Evolutionary conservation across 2,888 invertebrate genomes (phyloP).

Genomic region (Allolobophora icterica): DNA sequence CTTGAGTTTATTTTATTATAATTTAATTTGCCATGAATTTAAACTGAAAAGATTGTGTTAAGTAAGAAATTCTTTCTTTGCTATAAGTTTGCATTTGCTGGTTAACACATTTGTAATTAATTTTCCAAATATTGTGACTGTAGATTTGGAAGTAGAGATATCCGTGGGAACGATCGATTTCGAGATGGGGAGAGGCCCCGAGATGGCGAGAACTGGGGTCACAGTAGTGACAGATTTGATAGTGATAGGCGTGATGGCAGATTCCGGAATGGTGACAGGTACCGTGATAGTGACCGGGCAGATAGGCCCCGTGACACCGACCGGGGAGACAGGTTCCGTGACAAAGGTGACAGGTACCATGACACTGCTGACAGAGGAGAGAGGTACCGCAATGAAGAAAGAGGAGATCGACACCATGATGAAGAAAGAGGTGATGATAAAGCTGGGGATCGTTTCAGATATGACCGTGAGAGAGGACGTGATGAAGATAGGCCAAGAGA

Average conservation of each 20-base stretch:
- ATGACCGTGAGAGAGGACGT: constrained; percentile 27
- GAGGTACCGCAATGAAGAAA: neutral
- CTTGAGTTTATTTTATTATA: neutral
- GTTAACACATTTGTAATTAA: neutral
- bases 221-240: constrained; percentile 34
- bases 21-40: neutral
- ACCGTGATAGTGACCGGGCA: constrained; percentile 14
- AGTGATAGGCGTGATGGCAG: constrained; percentile 43
- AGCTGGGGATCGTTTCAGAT: constrained; percentile 29
- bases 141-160: constrained; percentile 39
- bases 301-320: neutral
- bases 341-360: constrained; percentile 5
- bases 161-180: constrained; percentile 35
- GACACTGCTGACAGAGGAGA: neutral
- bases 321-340: neutral
- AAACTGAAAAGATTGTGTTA: neutral
- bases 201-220: constrained; percentile 30
- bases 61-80: neutral
- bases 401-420: constrained; percentile 25
- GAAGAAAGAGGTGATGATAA: constrained; percentile 18
- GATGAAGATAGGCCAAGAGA: neutral
- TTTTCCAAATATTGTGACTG: neutral
- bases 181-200: constrained; percentile 26
- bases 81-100: neutral
- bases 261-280: constrained; percentile 5